Evolutionary conservation across 2,888 invertebrate species (phyloP).

Genomic region (Noctua comes): DNA sequence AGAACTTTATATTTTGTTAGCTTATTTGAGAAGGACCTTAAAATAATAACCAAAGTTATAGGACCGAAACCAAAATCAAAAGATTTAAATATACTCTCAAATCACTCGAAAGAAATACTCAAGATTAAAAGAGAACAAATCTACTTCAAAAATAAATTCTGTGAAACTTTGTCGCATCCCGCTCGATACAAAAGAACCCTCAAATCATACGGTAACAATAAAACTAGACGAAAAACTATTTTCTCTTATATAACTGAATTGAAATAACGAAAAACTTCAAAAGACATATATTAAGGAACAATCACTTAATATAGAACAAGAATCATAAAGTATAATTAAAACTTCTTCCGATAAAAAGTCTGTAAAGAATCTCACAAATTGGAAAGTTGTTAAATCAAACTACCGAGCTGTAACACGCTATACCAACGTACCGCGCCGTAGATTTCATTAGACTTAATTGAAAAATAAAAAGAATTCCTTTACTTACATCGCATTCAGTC

Average conservation of each 20-base stretch:
- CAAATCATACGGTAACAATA: conserved; percentile 32
- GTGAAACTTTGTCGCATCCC: conserved; percentile 20
- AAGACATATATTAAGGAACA: conserved; percentile 36
- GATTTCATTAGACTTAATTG: conserved; percentile 85
- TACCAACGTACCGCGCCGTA: conserved; percentile 67
- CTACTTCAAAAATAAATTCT: conserved; percentile 36
- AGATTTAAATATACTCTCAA: not conserved
- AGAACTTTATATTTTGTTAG: not conserved
- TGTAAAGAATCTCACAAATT: conserved; percentile 60
- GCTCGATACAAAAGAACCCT: conserved; percentile 36
- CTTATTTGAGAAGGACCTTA: not conserved
- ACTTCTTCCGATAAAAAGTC: conserved; percentile 53
- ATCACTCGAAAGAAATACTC: conserved; percentile 1
- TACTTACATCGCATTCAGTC: conserved; percentile 84
- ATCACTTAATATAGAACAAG: conserved; percentile 42
- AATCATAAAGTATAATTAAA: conserved; percentile 62
- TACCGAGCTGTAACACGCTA: conserved; percentile 65
- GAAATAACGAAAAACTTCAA: conserved; percentile 30
- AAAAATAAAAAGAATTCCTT: conserved; percentile 85
- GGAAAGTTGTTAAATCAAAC: conserved; percentile 68
- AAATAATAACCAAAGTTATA: not conserved
- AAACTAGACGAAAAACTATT: conserved; percentile 37
- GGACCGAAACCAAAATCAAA: not conserved
- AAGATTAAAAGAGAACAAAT: conserved; percentile 28
- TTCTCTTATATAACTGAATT: conserved; percentile 37